phyloP scores from a whole-genome alignment of 2,113 vertebrate genomes.

The Crypturellus undulatus region DNA sequence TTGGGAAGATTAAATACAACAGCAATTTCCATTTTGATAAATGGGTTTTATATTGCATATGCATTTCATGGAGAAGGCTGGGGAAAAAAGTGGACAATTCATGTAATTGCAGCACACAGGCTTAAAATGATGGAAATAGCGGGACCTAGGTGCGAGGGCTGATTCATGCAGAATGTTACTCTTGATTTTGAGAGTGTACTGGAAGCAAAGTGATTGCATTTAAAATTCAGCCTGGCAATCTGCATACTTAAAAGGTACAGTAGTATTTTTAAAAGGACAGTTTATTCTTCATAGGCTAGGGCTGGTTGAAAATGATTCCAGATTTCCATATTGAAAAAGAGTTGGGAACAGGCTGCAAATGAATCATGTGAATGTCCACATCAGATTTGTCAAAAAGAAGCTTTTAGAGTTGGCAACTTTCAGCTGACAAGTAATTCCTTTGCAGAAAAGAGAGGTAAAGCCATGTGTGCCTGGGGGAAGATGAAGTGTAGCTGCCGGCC shows the following conservation, averaged over 20 bases:
- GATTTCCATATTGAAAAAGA: background rate
- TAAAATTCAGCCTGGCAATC: conserved; percentile 55
- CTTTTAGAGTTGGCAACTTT: conserved; percentile 12
- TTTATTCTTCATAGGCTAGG: background rate
- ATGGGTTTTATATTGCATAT: background rate
- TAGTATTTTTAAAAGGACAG: conserved; percentile 19
- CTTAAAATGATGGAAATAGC: conserved; percentile 25
- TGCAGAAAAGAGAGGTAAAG: background rate
- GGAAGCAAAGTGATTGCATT: conserved; percentile 62
- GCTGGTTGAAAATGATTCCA: background rate
- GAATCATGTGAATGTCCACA: background rate
- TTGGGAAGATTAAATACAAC: conserved; percentile 41
- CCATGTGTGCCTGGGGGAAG: background rate
- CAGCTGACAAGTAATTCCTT: background rate
- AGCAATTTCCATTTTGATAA: background rate
- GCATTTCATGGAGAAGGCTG: background rate
- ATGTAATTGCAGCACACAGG: background rate
- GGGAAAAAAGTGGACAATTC: conserved; percentile 11
- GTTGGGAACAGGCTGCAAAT: background rate
- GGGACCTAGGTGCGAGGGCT: background rate
- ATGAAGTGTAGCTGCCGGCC: background rate
- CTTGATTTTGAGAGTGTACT: conserved; percentile 10
- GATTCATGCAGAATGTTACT: conserved; percentile 4
- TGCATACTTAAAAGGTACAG: conserved; percentile 46
- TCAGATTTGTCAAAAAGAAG: background rate